phyloP scores from a whole-genome alignment of 2,888 invertebrate species.

The Athetis lepigone region DNA sequence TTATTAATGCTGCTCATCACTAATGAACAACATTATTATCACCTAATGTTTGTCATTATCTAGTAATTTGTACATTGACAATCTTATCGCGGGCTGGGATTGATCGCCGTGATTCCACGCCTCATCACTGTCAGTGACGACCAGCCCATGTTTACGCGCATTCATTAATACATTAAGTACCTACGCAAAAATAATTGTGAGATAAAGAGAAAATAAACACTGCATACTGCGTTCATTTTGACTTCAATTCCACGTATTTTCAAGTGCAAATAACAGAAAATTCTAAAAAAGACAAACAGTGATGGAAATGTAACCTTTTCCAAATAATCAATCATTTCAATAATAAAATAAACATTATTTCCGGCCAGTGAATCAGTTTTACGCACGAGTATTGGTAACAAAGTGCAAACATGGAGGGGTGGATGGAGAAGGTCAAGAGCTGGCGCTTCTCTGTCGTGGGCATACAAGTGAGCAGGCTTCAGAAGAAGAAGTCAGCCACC shows the following conservation, averaged over 20 bases:
- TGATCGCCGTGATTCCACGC: constrained; percentile 61
- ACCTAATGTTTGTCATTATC: constrained; percentile 54
- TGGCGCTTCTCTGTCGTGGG: constrained; percentile 75
- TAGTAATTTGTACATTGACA: constrained; percentile 45
- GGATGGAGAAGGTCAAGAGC: constrained; percentile 61
- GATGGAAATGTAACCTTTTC: constrained; percentile 5
- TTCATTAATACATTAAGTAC: constrained; percentile 31
- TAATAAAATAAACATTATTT: not conserved
- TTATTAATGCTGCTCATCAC: constrained; percentile 24
- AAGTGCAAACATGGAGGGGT: constrained; percentile 61
- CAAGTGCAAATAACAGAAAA: constrained; percentile 6
- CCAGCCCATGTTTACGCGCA: constrained; percentile 26
- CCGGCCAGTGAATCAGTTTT: not conserved
- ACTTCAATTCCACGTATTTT: not conserved
- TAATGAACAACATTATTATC: constrained; percentile 21
- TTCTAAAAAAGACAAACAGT: constrained; percentile 1
- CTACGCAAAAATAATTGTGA: not conserved
- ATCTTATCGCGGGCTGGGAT: constrained; percentile 61
- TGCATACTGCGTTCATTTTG: not conserved
- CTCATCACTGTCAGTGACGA: constrained; percentile 2
- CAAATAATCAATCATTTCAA: not conserved
- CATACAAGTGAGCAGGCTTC: constrained; percentile 71
- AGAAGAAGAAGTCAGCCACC: constrained; percentile 64
- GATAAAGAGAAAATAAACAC: constrained; percentile 3
- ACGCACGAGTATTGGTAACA: not conserved